Evolutionary conservation across 2,888 invertebrate genomes (phyloP).

Genomic region (Bimastos eiseni): DNA sequence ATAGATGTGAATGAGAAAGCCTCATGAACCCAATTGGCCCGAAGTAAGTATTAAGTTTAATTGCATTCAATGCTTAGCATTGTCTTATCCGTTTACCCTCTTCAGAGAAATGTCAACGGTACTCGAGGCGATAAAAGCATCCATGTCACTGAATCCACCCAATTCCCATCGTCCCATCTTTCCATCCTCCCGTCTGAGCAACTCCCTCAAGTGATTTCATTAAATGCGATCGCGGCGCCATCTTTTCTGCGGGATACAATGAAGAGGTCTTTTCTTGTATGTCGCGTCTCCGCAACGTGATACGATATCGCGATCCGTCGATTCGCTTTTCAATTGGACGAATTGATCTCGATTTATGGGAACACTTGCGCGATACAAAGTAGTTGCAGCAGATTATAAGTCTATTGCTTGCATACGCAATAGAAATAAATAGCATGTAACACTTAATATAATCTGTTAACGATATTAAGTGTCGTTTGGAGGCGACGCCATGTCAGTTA

Average conservation of each 20-base stretch:
- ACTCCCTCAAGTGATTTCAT: neutral
- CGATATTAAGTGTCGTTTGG: neutral
- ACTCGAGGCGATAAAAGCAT: neutral
- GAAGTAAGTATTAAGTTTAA: constrained; percentile 13
- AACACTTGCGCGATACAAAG: neutral
- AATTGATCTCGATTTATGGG: neutral
- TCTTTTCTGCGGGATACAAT: neutral
- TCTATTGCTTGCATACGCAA: neutral
- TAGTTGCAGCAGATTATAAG: neutral
- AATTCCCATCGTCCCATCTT: neutral
- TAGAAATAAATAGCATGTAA: neutral
- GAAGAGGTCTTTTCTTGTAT: neutral
- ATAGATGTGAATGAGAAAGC: neutral
- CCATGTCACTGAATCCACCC: neutral
- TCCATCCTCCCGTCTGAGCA: neutral
- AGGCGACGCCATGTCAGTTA: neutral
- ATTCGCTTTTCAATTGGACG: neutral
- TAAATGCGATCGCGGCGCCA: constrained; percentile 3
- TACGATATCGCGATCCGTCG: neutral
- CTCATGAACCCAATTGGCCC: neutral
- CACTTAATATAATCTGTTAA: neutral
- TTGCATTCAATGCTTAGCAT: neutral
- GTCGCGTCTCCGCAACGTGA: neutral
- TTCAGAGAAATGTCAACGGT: neutral
- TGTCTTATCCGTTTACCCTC: neutral